A percentile compares a stretch with the other conserved stretches of the same genome.
These are phyloP conservation scores for Globia sparganii DNA, from an alignment of 2,888 invertebrate genomes.

Conservation along the genomic window DNA sequence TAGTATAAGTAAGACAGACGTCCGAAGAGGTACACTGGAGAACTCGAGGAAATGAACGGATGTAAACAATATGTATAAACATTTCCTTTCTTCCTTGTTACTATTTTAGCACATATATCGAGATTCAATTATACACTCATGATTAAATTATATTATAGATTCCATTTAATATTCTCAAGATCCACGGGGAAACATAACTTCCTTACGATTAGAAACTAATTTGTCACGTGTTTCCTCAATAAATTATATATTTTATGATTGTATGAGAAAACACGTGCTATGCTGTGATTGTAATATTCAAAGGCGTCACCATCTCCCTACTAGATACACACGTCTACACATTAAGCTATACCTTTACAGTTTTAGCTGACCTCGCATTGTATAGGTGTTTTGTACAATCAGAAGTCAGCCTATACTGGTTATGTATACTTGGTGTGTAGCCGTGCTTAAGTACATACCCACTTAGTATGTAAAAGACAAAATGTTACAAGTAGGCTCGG, in stretches of 20 bases:
- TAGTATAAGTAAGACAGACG: background rate
- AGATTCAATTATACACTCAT: constrained; percentile 28
- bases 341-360: too few species aligned
- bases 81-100: constrained; percentile 45
- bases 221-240: constrained; percentile 56
- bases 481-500: too few species aligned
- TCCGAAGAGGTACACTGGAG: background rate
- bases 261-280: constrained; percentile 13
- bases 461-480: too few species aligned
- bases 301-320: background rate
- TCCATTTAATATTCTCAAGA: constrained; percentile 58
- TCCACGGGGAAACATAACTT: constrained; percentile 53
- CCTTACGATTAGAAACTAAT: constrained; percentile 48
- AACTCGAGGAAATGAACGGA: background rate
- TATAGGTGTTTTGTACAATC: too few species aligned
- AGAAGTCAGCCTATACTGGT: too few species aligned
- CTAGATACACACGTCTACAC: background rate
- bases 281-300: constrained; percentile 1
- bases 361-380: too few species aligned
- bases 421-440: too few species aligned
- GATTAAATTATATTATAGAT: constrained; percentile 44
- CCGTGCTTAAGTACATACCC: too few species aligned
- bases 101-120: constrained; percentile 13
- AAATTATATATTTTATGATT: constrained; percentile 35
- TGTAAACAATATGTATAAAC: constrained; percentile 12